These are phyloP conservation scores for Lophius americanus DNA, from an alignment of 2,797 vertebrate species.

Conservation along the genomic window DNA sequence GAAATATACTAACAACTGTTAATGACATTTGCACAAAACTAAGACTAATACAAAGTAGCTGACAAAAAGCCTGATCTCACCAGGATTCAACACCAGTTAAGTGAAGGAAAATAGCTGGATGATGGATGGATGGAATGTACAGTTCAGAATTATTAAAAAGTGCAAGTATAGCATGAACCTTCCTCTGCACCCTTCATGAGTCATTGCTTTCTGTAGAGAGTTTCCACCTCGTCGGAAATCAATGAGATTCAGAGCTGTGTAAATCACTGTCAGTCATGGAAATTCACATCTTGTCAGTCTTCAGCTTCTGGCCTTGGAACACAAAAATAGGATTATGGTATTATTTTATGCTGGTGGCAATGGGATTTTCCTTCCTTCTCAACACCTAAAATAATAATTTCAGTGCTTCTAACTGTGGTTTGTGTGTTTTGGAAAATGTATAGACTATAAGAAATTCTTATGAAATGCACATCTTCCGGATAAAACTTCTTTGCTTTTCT, in stretches of 20 bases:
- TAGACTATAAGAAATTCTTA: too few relatives aligned
- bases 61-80: too few relatives aligned
- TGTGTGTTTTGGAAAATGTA: not conserved
- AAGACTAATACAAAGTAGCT: too few relatives aligned
- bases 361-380: not conserved
- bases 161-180: not conserved
- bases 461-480: too few relatives aligned
- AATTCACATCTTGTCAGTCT: not conserved
- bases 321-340: not conserved
- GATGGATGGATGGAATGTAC: too few relatives aligned
- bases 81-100: too few relatives aligned
- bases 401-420: not conserved
- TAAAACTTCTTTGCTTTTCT: too few relatives aligned
- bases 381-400: not conserved
- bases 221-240: conserved; percentile 7
- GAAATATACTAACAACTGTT: too few relatives aligned
- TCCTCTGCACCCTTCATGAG: not conserved
- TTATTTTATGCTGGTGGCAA: not conserved
- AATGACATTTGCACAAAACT: too few relatives aligned
- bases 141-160: not conserved
- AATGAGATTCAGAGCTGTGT: conserved; percentile 20
- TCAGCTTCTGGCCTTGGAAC: conserved; percentile 13
- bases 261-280: conserved; percentile 20
- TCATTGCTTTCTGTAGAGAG: not conserved
- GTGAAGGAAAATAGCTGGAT: too few relatives aligned